phyloP scores from a whole-genome alignment of 1,140 invertebrate species.

The Propsilocerus akamusi region DNA sequence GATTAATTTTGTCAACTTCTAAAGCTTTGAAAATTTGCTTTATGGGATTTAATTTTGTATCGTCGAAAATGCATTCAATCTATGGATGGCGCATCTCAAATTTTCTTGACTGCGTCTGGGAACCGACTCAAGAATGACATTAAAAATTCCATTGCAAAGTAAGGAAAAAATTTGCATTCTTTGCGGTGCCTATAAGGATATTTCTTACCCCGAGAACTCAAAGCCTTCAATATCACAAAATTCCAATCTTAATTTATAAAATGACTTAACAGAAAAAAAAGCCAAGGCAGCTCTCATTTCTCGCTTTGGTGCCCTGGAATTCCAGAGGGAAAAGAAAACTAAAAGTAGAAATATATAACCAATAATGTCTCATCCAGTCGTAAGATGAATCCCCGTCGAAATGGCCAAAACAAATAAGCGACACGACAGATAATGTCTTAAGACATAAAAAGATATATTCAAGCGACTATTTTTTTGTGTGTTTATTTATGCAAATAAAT shows the following conservation, averaged over 20 bases:
- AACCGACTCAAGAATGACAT: not conserved
- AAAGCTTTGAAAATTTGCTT: too few species aligned
- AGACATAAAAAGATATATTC: too few species aligned
- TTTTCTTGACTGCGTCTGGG: not conserved
- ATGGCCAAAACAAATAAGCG: not conserved
- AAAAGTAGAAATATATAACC: too few species aligned
- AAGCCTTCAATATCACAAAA: slow-evolving; percentile 1
- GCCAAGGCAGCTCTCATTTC: too few species aligned
- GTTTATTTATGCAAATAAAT: slow-evolving; percentile 1
- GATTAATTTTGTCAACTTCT: too few species aligned
- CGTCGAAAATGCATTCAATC: too few species aligned
- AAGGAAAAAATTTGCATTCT: not conserved
- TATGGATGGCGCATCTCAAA: slow-evolving; percentile 2
- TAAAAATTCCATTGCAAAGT: not conserved
- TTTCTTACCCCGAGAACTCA: not conserved
- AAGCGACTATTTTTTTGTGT: too few species aligned
- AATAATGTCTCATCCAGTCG: too few species aligned
- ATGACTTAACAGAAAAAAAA: not conserved
- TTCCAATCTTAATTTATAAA: slow-evolving; percentile 4
- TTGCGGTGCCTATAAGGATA: too few species aligned
- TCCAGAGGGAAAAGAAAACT: too few species aligned
- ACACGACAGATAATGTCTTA: not conserved
- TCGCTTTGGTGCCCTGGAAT: too few species aligned
- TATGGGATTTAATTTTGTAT: too few species aligned
- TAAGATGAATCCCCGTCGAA: slow-evolving; percentile 3